These are phyloP conservation scores for Grus americana DNA, from an alignment of 2,113 vertebrate genomes.

Conservation along the genomic window DNA sequence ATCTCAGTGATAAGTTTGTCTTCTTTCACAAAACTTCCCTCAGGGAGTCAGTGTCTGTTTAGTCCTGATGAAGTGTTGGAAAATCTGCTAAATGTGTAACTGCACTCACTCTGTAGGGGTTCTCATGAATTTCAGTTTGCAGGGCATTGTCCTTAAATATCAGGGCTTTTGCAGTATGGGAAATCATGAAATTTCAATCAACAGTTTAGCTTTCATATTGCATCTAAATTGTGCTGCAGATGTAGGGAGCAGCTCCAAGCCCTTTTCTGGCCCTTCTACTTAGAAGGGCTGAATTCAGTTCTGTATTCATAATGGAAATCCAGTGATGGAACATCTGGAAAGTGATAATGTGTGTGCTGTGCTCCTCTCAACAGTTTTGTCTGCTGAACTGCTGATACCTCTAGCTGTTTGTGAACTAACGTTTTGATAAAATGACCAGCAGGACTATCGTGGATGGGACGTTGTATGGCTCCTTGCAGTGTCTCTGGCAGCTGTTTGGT, in stretches of 20 bases:
- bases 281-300: background rate
- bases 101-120: background rate
- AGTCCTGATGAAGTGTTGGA: background rate
- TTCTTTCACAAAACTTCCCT: background rate
- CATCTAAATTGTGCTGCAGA: background rate
- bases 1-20: background rate
- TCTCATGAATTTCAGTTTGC: background rate
- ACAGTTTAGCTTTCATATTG: background rate
- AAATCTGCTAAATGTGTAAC: background rate
- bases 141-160: background rate
- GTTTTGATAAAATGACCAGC: background rate
- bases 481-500: conserved; percentile 21
- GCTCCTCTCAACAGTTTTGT: background rate
- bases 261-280: background rate
- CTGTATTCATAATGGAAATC: background rate
- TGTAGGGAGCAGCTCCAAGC: background rate
- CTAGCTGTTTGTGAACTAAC: conserved; percentile 29
- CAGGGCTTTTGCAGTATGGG: background rate
- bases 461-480: conserved; percentile 7
- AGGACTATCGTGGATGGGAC: background rate
- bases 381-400: conserved; percentile 5
- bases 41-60: background rate
- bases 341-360: background rate
- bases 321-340: background rate
- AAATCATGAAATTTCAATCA: background rate